Conservation (phyloP, 2,888 invertebrate species). For the Tetramorium bicarinatum region DNA sequence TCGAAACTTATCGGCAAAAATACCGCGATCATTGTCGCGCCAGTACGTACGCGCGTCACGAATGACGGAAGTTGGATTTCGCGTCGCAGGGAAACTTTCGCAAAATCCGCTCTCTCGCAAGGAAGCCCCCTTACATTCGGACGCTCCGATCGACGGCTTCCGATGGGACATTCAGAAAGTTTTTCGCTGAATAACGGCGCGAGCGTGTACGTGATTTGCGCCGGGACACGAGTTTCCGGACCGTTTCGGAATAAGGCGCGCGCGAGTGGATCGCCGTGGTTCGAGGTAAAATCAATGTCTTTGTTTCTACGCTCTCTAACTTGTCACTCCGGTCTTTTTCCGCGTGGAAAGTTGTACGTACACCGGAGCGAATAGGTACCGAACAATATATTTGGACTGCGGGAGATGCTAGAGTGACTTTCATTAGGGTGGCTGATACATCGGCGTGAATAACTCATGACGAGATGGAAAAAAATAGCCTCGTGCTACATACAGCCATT, state of each 20-base stretch:
- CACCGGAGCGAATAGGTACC: neutral
- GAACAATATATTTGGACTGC: neutral
- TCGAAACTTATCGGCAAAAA: conserved; percentile 10
- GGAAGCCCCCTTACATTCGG: conserved; percentile 38
- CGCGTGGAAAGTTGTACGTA: neutral
- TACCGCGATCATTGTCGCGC: conserved; percentile 32
- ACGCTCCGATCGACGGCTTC: conserved; percentile 34
- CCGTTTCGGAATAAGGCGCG: conserved; percentile 5
- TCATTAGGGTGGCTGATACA: neutral
- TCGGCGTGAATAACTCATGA: conserved; percentile 12
- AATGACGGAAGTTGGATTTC: conserved; percentile 36
- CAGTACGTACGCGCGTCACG: conserved; percentile 39
- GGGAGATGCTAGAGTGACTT: neutral
- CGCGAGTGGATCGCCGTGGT: neutral
- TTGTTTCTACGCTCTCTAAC: neutral
- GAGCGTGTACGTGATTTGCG: conserved; percentile 15
- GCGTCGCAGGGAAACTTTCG: conserved; percentile 19
- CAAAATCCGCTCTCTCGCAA: neutral
- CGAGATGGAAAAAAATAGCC: conserved; percentile 28
- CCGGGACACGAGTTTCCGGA: conserved; percentile 14
- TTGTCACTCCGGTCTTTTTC: neutral
- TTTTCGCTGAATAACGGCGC: conserved; percentile 56
- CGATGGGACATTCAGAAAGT: conserved; percentile 56
- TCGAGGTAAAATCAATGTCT: conserved; percentile 24
- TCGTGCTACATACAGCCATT: conserved; percentile 24